Evolutionary conservation across 2,888 invertebrate genomes (phyloP), one percentile per base, ranked within the genome.

Genomic region (Nephrocerus scutellatus): DNA sequence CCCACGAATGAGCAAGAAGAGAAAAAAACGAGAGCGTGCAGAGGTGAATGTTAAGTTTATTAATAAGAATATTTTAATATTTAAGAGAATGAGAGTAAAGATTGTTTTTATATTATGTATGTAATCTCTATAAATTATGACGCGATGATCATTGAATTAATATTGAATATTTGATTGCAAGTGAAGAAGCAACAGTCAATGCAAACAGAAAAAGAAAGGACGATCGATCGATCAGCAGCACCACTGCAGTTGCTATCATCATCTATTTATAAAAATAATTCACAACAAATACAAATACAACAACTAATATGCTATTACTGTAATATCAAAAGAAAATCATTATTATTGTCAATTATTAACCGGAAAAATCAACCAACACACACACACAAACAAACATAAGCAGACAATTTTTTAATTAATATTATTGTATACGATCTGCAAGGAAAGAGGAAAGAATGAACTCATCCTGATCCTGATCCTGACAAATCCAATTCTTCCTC

Each of bases 21-120:
- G 21, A 35, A 45, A 37, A 21, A 19, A 40, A 39, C 33, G 31
- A 39, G 39, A 47, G 28, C 32, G 42, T 39, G 39, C 33, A 34
- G 25, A 40, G 40, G 39, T 48, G 44, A 48, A 43, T 44, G 37
- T 12, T 16, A 39, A 39, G 29, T 16, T 25, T 39, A 38, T 30
- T 16, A 36, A 46, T 39, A 46, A 46, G 40, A 40, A 41, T 31
- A 39, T 44, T 46, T 46, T 41, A 43, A 47, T 46, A 46, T 44
- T 48, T 39, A 44, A 50, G 56, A 54, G 57, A 57, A 60, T 60
- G 60, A 60, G 60, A 60, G 56, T 60, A 57, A 60, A 60, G 60
- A 60, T 60, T 60, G 60, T 60, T 60, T 60, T 60, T 60, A 59
- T 60, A 52, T 57, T 48, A 56, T 53, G 58, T 57, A 60, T 53